Conservation (phyloP, 2,797 vertebrate genomes). For the Podarcis lilfordi region DNA sequence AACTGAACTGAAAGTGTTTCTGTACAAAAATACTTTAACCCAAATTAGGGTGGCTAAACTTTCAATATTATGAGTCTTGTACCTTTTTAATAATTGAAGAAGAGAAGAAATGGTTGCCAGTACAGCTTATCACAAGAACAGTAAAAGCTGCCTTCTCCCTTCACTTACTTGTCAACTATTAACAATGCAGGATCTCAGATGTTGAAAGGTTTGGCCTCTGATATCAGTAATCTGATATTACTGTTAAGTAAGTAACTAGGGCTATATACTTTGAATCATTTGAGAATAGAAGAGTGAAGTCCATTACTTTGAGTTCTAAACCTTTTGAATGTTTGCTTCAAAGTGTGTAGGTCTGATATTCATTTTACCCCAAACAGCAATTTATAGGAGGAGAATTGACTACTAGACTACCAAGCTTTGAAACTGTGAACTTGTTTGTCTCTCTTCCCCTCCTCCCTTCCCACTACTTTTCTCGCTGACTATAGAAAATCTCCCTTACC, state of each 20-base stretch:
- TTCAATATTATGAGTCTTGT: background rate
- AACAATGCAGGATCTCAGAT: background rate
- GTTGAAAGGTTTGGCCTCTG: background rate
- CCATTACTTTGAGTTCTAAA: background rate
- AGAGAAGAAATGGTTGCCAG: background rate
- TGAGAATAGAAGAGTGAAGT: background rate
- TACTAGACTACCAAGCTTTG: constrained; percentile 57
- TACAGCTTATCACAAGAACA: background rate
- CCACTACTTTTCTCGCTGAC: constrained; percentile 82
- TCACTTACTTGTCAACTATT: background rate
- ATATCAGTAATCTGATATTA: background rate
- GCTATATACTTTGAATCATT: background rate
- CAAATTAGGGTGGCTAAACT: background rate
- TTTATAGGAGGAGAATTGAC: constrained; percentile 45
- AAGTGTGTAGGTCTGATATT: constrained; percentile 17
- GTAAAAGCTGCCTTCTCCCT: background rate
- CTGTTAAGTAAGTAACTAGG: background rate
- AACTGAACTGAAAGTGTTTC: background rate
- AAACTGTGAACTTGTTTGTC: constrained; percentile 72
- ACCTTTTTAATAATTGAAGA: background rate
- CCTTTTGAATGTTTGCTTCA: background rate
- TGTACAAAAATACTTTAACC: background rate
- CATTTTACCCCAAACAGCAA: constrained; percentile 26
- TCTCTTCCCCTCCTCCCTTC: constrained; percentile 72
- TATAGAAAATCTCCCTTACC: constrained; percentile 97